A percentile compares a stretch with the other conserved stretches of the same genome.
Conservation (phyloP, 1,140 invertebrate species). For the Pogonomyrmex californicus region DNA sequence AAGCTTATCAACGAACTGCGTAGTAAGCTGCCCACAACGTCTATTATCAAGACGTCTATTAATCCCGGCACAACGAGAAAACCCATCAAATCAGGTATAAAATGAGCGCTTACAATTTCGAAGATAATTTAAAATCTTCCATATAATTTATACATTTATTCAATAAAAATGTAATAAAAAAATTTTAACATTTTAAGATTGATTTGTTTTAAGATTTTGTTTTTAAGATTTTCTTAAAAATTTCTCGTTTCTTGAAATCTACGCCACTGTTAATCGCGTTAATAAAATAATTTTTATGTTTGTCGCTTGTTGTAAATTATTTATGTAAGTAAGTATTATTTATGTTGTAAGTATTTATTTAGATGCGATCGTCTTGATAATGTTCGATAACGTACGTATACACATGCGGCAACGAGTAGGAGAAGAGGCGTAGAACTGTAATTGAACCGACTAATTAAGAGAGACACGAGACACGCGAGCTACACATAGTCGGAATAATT, state of each 20-base stretch:
- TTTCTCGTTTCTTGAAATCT: neutral
- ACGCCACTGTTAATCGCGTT: neutral
- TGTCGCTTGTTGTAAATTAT: neutral
- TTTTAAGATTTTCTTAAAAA: no score
- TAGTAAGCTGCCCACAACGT: constrained; percentile 83
- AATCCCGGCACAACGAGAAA: constrained; percentile 79
- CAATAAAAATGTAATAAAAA: no score
- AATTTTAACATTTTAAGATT: no score
- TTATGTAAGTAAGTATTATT: no score
- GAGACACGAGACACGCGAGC: constrained; percentile 81
- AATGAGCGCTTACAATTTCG: neutral
- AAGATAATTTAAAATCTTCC: neutral
- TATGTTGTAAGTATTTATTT: neutral
- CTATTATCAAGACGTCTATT: constrained; percentile 83
- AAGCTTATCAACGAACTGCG: constrained; percentile 83
- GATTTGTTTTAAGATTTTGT: no score
- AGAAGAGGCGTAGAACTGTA: constrained; percentile 71
- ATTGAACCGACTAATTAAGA: constrained; percentile 81
- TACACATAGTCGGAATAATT: constrained; percentile 68
- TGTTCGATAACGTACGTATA: constrained; percentile 64
- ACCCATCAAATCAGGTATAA: constrained; percentile 86
- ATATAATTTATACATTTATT: neutral
- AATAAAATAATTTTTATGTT: neutral
- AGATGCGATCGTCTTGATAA: neutral
- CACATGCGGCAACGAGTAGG: constrained; percentile 40